Conservation (phyloP, 2,888 invertebrate species). For the Drosophila buzzatii region DNA sequence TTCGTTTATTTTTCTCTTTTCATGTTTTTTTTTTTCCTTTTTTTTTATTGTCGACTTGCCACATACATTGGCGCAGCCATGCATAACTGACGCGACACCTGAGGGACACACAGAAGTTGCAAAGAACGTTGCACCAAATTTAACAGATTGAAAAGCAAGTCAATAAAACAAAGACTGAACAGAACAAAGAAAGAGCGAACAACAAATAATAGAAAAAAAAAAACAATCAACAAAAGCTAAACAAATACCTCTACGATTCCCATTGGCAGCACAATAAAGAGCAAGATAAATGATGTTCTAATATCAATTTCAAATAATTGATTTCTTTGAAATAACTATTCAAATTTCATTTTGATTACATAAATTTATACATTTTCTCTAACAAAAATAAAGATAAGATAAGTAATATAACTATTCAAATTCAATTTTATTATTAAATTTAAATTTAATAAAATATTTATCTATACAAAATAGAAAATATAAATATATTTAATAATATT, state of each 20-base stretch:
- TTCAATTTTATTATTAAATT: no score
- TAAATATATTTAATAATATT: no score
- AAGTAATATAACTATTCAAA: no score
- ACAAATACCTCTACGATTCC: background rate
- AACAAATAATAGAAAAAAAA: background rate
- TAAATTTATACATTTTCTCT: no score
- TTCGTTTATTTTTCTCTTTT: background rate
- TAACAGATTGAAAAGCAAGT: slow-evolving; percentile 52
- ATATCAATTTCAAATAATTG: background rate
- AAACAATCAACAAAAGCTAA: slow-evolving; percentile 1
- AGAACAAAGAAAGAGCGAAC: slow-evolving; percentile 5
- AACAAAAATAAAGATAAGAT: no score
- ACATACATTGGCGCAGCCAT: slow-evolving; percentile 33
- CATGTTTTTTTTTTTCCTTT: background rate
- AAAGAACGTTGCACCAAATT: slow-evolving; percentile 30
- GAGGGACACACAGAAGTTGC: slow-evolving; percentile 19
- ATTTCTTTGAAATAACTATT: background rate
- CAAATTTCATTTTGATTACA: no score
- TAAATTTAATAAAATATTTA: no score
- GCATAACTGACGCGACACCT: slow-evolving; percentile 55
- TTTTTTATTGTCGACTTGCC: slow-evolving; percentile 24
- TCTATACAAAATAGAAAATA: no score
- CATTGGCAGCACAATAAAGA: background rate
- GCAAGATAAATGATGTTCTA: background rate
- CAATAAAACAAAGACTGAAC: slow-evolving; percentile 33